Evolutionary conservation across 2,888 invertebrate species (phyloP), one percentile per base, ranked within the genome.

Genomic region (Erannis defoliaria): DNA sequence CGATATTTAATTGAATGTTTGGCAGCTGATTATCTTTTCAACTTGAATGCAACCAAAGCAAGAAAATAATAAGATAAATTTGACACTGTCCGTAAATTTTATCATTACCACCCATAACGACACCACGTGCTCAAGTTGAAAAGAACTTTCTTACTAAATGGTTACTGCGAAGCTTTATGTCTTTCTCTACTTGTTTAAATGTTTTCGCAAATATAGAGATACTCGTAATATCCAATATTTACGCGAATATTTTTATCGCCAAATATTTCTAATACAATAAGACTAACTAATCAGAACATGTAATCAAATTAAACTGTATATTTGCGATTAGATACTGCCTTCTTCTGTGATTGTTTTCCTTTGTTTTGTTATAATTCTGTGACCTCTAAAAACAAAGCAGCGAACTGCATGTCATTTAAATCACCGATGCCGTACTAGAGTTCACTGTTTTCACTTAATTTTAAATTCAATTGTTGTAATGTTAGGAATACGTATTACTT

Each of bases 11-110:
- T 67, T 74, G 84, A 87, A 84, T 85, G 83, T 84, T 90, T 89
- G 89, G 80, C 87, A 85, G 85, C 73, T 77, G 79, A 79, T 80
- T 19, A 76, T 84, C 85, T 85, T 86, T 86, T 84, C 86, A 89
- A 90, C 89, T 89, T 88, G 86, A 86, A 72, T 65, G 65, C 69
- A 68, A 62, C 56, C 75, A 77, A 82, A 75, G 45, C 62, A 48
- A 61, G 71, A 72, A 66, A 72, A 54, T 61, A 64, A 70, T 48
- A 26, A 57, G 35, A 67, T 57, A 51, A 62, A 70, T 35, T 56
- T 46, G 6, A 64, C 72, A 76, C 75, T 67, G 55, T 62, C 63
- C 37, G 65, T 55, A 67, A 78, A 77, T 75, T 51, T 6, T 31
- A 29, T 19, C 31, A 26, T 62, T 2, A 40, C 64, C 78, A 80